phyloP scores from a whole-genome alignment of 2,797 vertebrate species.

The Anniella stebbinsi region DNA sequence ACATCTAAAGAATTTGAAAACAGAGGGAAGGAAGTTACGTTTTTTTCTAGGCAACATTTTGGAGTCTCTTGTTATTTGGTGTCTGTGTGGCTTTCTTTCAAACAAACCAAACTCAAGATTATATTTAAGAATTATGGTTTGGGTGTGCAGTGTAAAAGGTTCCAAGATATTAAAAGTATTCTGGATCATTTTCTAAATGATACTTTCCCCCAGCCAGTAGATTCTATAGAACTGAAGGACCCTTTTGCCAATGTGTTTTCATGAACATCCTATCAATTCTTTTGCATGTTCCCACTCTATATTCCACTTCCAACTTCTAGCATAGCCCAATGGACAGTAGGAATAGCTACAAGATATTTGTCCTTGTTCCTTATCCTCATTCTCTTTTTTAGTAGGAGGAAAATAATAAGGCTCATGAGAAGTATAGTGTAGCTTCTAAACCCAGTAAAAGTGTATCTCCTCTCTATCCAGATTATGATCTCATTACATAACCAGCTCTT shows the following conservation, averaged over 20 bases:
- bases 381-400: background rate
- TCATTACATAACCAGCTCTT: background rate
- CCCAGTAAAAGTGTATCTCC: background rate
- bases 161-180: background rate
- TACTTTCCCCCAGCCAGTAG: background rate
- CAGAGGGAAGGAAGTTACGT: background rate
- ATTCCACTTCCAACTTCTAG: background rate
- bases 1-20: constrained; percentile 18
- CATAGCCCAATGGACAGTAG: background rate
- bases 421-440: background rate
- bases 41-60: fast-evolving
- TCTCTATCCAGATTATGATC: background rate
- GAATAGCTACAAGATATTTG: background rate
- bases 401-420: background rate
- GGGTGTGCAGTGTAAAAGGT: background rate
- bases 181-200: background rate
- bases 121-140: background rate
- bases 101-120: background rate
- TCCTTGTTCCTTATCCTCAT: background rate
- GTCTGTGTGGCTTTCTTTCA: background rate
- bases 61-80: background rate
- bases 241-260: background rate
- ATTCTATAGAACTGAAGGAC: background rate
- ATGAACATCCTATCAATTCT: background rate
- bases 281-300: background rate